Conservation (phyloP, 2,113 vertebrate genomes). For the Procavia capensis region DNA sequence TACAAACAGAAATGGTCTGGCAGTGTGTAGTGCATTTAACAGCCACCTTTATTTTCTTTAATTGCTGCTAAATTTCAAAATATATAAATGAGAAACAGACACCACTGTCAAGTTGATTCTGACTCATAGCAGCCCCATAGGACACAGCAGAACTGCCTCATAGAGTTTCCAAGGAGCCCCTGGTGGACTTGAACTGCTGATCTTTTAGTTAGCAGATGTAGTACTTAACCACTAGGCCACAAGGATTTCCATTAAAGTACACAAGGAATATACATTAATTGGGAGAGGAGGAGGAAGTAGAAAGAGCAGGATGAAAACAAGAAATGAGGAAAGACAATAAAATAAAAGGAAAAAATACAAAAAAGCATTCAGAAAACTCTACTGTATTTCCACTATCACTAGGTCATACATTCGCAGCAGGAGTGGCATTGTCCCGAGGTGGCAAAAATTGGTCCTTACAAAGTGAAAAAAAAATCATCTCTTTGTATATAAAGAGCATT, state of each 20-base stretch:
- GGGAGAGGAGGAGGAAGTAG: background rate
- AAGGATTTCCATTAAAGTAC: no score
- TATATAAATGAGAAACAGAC: no score
- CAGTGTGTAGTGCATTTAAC: background rate
- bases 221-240: no score
- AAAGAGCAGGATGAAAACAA: background rate
- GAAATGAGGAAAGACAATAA: background rate
- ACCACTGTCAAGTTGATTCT: no score
- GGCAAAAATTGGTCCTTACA: background rate
- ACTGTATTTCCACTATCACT: rapidly evolving
- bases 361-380: background rate
- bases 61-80: background rate
- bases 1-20: background rate
- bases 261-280: background rate
- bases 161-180: no score
- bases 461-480: background rate
- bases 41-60: background rate
- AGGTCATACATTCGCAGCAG: rapidly evolving
- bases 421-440: rapidly evolving
- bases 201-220: no score
- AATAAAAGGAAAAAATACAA: background rate
- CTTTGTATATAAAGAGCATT: background rate
- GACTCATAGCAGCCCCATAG: no score
- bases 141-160: no score
- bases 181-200: no score